Evolutionary conservation across 2,888 invertebrate species (phyloP).

Genomic region (Brenthis ino): DNA sequence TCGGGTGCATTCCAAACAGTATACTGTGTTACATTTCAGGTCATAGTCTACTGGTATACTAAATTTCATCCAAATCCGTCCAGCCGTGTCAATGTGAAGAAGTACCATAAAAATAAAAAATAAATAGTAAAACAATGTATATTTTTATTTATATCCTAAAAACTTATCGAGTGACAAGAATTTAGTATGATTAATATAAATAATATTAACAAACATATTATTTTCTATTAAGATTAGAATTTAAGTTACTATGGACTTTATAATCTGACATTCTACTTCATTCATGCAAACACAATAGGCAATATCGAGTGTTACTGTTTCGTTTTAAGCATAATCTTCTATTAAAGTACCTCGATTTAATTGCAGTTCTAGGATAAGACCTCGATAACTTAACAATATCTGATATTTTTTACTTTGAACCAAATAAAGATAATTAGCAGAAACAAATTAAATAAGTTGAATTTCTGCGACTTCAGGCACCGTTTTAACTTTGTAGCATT

Average conservation of each 20-base stretch:
- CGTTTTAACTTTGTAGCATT: not conserved
- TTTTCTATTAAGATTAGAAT: not conserved
- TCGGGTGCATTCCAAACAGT: no score
- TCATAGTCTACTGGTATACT: no score
- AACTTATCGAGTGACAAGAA: no score
- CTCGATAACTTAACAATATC: conserved; percentile 59
- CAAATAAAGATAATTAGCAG: conserved; percentile 32
- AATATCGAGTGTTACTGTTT: conserved; percentile 67
- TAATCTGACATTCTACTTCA: conserved; percentile 43
- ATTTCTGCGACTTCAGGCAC: not conserved
- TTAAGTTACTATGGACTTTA: not conserved
- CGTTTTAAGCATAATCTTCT: conserved; percentile 69
- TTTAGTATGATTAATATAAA: no score
- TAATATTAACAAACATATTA: no score
- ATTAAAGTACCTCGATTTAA: conserved; percentile 61
- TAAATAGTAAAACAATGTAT: not conserved
- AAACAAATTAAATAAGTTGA: conserved; percentile 7
- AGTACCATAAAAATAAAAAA: not conserved
- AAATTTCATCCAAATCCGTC: no score
- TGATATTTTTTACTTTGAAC: conserved; percentile 49
- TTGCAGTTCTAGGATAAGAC: conserved; percentile 64
- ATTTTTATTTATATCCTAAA: not conserved
- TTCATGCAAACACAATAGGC: conserved; percentile 65
- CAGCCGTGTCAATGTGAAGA: no score
- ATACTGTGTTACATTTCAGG: no score